These are phyloP conservation scores for Sciurus niger DNA, from an alignment of 2,113 vertebrate genomes.

Conservation along the genomic window DNA sequence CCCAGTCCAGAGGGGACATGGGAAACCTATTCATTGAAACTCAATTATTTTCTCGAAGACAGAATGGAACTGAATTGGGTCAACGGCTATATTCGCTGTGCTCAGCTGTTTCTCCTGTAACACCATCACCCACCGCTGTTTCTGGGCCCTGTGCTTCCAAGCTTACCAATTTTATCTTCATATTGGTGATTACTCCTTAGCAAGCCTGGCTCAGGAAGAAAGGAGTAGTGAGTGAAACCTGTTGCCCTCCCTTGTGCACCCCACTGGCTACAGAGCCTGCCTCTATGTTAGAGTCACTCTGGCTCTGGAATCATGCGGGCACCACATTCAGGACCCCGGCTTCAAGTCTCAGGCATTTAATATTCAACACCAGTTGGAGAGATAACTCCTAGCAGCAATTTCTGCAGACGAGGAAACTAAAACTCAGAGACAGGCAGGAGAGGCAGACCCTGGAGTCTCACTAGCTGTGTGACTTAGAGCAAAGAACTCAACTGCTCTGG, in stretches of 20 bases:
- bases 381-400: not conserved
- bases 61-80: conserved; percentile 87
- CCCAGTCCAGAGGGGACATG: conserved; percentile 79
- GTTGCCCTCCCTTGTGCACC: conserved; percentile 82
- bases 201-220: conserved; percentile 75
- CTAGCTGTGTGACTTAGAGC: not conserved
- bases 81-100: conserved; percentile 87
- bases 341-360: not conserved
- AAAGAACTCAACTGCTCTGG: not conserved
- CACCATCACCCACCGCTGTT: conserved; percentile 85
- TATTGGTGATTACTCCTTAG: conserved; percentile 82
- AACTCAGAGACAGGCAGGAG: not conserved
- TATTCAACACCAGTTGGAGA: not conserved
- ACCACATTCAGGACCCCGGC: not conserved
- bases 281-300: not conserved
- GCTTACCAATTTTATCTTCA: conserved; percentile 88
- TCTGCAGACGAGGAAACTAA: not conserved
- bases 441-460: not conserved
- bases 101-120: conserved; percentile 87
- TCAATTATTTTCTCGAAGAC: conserved; percentile 86
- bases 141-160: conserved; percentile 85
- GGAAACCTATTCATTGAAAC: conserved; percentile 84
- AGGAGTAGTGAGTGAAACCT: conserved; percentile 80
- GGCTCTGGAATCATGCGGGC: not conserved
- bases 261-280: conserved; percentile 51